A percentile compares a stretch with the other conserved stretches of the same genome.
These are phyloP conservation scores for Exaiptasia diaphana DNA, from an alignment of 64 coral and sea anemone species.

Conservation along the genomic window DNA sequence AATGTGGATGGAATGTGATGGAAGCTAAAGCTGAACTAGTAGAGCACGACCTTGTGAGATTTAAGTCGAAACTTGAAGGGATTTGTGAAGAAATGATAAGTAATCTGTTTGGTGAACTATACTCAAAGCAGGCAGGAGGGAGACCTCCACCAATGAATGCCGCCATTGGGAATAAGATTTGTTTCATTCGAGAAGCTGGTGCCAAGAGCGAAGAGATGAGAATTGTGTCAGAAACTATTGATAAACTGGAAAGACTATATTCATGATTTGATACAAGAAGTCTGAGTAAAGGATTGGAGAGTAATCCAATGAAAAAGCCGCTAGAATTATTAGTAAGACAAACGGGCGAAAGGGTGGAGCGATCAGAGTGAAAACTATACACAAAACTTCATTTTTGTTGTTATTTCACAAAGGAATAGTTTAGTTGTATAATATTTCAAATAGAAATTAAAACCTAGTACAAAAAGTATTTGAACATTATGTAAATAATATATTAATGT, in stretches of 20 bases:
- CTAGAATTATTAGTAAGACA: too few species aligned
- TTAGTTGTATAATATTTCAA: too few species aligned
- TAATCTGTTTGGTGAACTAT: conserved; percentile 9
- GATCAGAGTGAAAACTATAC: too few species aligned
- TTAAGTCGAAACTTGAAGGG: not conserved
- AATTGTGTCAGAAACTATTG: not conserved
- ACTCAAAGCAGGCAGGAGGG: not conserved
- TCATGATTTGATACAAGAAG: too few species aligned
- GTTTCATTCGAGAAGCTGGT: not conserved
- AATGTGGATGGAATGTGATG: conserved; percentile 16
- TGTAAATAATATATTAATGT: too few species aligned
- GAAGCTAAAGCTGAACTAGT: conserved; percentile 3
- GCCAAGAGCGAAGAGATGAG: not conserved
- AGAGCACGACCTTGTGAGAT: not conserved
- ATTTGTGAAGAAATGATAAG: conserved; percentile 7
- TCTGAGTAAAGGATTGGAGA: too few species aligned
- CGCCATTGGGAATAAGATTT: conserved; percentile 5
- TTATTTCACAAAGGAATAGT: too few species aligned
- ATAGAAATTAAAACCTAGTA: too few species aligned
- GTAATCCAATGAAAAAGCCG: too few species aligned
- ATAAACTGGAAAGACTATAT: conserved; percentile 25
- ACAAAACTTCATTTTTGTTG: too few species aligned
- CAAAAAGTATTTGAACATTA: too few species aligned
- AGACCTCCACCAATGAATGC: conserved; percentile 17
- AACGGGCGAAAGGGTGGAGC: too few species aligned